These are phyloP conservation scores for Entelurus aequoreus DNA, from an alignment of 2,113 vertebrate genomes.

Conservation along the genomic window DNA sequence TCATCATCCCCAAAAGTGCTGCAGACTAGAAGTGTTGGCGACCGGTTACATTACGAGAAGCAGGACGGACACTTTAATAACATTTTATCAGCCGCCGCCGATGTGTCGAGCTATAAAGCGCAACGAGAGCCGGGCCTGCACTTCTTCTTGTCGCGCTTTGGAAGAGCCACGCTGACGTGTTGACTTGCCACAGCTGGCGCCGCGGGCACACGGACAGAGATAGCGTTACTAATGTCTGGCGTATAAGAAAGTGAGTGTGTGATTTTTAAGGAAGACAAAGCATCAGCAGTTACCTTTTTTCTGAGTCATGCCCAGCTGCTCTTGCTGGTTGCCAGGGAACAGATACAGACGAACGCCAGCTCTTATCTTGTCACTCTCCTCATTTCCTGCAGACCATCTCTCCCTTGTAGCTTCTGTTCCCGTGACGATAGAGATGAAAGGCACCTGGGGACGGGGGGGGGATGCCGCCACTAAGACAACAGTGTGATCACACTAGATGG, in stretches of 20 bases:
- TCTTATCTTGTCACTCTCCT: slow-evolving; percentile 71
- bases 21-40: slow-evolving; percentile 16
- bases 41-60: slow-evolving; percentile 13
- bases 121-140: slow-evolving; percentile 16
- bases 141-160: slow-evolving; percentile 33
- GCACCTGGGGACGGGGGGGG: slow-evolving; percentile 7
- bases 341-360: slow-evolving; percentile 61
- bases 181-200: slow-evolving; percentile 7
- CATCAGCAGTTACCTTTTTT: slow-evolving; percentile 33
- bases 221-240: slow-evolving; percentile 8
- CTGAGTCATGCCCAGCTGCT: slow-evolving; percentile 27
- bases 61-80: slow-evolving; percentile 41
- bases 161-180: slow-evolving; percentile 28
- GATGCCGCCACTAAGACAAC: slow-evolving; percentile 32
- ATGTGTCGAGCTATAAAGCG: slow-evolving; percentile 44
- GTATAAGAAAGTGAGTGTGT: slow-evolving; percentile 11
- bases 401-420: slow-evolving; percentile 61
- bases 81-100: slow-evolving; percentile 43
- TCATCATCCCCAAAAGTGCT: slow-evolving; percentile 13
- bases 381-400: slow-evolving; percentile 70
- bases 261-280: slow-evolving; percentile 10
- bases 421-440: slow-evolving; percentile 47
- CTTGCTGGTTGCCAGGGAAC: slow-evolving; percentile 66
- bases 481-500: slow-evolving; percentile 27
- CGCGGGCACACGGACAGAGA: slow-evolving; percentile 7